phyloP scores from a whole-genome alignment of 2,797 vertebrate species.

The Microhierax caerulescens region DNA sequence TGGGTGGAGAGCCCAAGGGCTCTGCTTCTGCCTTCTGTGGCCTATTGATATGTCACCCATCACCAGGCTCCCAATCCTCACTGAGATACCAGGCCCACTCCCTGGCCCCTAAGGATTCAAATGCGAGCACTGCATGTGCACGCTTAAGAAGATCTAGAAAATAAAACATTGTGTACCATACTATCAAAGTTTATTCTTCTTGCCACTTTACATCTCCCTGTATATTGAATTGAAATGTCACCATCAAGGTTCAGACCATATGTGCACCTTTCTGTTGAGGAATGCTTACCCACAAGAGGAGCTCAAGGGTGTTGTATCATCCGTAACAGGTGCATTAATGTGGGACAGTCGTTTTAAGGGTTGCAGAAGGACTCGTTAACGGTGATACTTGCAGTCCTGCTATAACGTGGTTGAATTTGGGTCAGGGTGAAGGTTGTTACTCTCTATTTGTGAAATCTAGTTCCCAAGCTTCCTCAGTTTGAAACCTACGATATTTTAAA shows the following conservation, averaged over 20 bases:
- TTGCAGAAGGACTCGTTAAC: background rate
- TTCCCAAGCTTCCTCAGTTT: background rate
- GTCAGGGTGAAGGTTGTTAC: background rate
- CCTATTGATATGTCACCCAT: background rate
- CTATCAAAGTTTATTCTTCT: background rate
- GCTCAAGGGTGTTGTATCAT: background rate
- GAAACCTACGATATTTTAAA: background rate
- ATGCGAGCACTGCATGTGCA: background rate
- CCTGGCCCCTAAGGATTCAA: background rate
- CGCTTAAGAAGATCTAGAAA: background rate
- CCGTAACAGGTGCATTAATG: background rate
- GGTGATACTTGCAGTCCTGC: background rate
- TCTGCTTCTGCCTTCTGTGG: background rate
- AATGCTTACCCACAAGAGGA: background rate
- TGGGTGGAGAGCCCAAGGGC: background rate
- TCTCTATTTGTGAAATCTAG: background rate
- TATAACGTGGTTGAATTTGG: background rate
- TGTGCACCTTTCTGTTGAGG: background rate
- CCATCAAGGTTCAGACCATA: background rate
- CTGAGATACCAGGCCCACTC: background rate
- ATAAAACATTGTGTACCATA: background rate
- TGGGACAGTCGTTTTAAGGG: accelerated
- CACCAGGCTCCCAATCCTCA: background rate
- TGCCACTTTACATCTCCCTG: background rate
- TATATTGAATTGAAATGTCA: background rate